Evolutionary conservation across 2,797 vertebrate genomes (phyloP).

Genomic region (Sarcoramphus papa): DNA sequence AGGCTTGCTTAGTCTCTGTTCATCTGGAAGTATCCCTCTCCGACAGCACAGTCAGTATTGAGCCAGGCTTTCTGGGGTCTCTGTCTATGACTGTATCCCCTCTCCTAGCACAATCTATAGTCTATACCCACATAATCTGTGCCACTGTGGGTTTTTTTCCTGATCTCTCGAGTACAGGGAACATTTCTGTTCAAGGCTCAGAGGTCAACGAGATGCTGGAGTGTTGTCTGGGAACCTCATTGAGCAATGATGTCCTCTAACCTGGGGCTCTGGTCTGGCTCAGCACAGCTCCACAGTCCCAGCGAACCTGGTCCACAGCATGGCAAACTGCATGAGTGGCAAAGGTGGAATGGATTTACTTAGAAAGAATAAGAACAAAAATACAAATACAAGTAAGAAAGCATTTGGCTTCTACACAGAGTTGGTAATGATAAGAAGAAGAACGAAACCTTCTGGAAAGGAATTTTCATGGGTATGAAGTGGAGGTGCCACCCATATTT

Average conservation of each 20-base stretch:
- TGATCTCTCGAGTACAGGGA: background rate
- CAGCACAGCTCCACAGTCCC: background rate
- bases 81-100: background rate
- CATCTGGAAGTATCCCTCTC: background rate
- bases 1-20: background rate
- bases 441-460: background rate
- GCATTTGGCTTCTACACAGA: background rate
- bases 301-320: background rate
- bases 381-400: background rate
- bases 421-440: background rate
- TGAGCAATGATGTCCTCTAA: background rate
- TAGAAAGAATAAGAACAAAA: background rate
- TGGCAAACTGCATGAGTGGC: background rate
- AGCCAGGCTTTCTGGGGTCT: background rate
- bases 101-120: background rate
- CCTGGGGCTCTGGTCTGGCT: background rate
- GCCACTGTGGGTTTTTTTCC: fast-evolving
- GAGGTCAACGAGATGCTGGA: background rate
- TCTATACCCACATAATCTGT: background rate
- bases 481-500: background rate
- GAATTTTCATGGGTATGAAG: background rate
- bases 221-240: background rate
- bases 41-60: background rate
- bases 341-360: fast-evolving
- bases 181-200: background rate